A percentile compares a stretch with the other conserved stretches of the same genome.
These are phyloP conservation scores for Scopus umbretta DNA, from an alignment of 2,113 vertebrate species.

Conservation along the genomic window DNA sequence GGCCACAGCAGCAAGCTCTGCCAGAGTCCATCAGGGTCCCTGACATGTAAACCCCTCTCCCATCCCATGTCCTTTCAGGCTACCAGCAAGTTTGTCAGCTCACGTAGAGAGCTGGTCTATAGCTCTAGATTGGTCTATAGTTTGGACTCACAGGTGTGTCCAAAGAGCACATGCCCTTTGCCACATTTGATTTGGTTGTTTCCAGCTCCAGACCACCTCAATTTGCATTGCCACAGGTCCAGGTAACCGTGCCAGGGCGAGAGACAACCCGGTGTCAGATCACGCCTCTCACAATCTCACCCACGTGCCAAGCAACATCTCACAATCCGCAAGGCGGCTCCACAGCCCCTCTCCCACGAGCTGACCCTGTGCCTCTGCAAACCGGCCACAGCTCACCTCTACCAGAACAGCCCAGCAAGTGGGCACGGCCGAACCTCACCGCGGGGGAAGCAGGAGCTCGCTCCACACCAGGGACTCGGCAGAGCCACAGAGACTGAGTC, in stretches of 20 bases:
- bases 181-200: not conserved
- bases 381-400: not conserved
- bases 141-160: not conserved
- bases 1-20: not conserved
- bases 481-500: not conserved
- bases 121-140: no score
- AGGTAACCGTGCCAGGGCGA: accelerated
- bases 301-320: accelerated
- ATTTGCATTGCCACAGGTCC: not conserved
- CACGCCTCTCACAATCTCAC: not conserved
- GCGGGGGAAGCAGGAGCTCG: not conserved
- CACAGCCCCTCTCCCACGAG: not conserved
- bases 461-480: not conserved
- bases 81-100: not conserved
- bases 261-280: not conserved
- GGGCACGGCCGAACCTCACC: not conserved
- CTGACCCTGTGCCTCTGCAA: accelerated
- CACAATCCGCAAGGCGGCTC: not conserved
- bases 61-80: not conserved
- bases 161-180: not conserved
- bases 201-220: not conserved
- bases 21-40: not conserved
- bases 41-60: not conserved
- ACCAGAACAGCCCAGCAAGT: not conserved
- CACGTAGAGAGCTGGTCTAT: no score